Evolutionary conservation across 2,888 invertebrate genomes (phyloP), one percentile per base, ranked within the genome.

Genomic region (Imbricaverruca yamaguchii): DNA sequence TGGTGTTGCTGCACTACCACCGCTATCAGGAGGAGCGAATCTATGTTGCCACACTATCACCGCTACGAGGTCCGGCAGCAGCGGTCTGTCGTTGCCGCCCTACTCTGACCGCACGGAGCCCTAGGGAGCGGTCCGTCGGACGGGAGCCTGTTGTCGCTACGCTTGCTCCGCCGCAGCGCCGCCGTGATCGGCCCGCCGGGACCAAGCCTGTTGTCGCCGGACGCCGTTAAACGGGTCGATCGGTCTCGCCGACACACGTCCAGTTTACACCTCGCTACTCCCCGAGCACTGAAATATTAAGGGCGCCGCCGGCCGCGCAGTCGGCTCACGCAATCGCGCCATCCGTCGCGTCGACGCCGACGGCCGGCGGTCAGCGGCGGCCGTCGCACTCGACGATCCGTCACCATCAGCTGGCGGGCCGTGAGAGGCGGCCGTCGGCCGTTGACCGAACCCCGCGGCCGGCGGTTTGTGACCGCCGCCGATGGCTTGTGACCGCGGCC

Each of bases 221-320:
- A 6, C 23, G 21, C 13, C 39, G 69, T 69, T 69, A 69, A 53
- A 25, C 74, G 9, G 74, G 74, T 74, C 74, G 74, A 74, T 74
- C 74, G 74, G 53, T n/a, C n/a, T 18, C 53, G 53, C 74, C 39
- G 53, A 53, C 74, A 74, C 74, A 74, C 74, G 53, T 53, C 74
- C 74, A 74, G 74, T 74, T 74, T 39, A 74, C 74, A 74, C 74
- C 74, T 74, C 74, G 74, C 74, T 21, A 21, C 74, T 74, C 53
- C 15, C 53, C 18, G 53, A 53, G 8, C 74, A 8, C 74, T 74
- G 53, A 74, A 74, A 74, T 74, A 74, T 74, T 74, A 39, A 74
- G 18, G 53, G 13, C 15, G 13, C 39, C 74, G 74, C 18, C 65
- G 65, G 65, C 23, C 10, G 74, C 18, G 6, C 3, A 12, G 69